These are phyloP conservation scores for Syrmaticus mikado DNA, from an alignment of 2,113 vertebrate species.

Conservation along the genomic window DNA sequence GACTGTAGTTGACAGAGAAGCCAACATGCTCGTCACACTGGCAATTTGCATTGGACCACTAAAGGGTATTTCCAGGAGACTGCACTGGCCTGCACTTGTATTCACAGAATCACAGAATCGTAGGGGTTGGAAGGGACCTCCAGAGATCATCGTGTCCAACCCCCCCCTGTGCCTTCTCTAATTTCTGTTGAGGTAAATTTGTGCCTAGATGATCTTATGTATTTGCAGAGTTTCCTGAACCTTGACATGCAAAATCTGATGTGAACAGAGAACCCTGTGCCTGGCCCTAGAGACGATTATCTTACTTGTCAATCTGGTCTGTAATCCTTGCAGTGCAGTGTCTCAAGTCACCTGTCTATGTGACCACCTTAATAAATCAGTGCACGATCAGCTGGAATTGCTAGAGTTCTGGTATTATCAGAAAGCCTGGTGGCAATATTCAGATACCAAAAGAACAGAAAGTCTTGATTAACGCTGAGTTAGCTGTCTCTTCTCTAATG, in stretches of 20 bases:
- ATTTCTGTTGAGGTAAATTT: not conserved
- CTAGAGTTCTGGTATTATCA: not conserved
- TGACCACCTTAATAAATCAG: conserved; percentile 34
- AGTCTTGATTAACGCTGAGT: conserved; percentile 36
- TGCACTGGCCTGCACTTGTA: not conserved
- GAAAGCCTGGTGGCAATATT: conserved; percentile 1
- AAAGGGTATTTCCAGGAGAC: not conserved
- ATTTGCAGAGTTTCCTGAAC: not conserved
- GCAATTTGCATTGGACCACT: not conserved
- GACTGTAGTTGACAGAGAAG: not conserved
- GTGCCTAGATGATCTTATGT: not conserved
- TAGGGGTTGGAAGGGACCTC: no score
- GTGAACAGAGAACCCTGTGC: not conserved
- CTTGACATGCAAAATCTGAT: not conserved
- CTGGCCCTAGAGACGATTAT: not conserved
- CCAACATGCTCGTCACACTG: not conserved
- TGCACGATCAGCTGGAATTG: not conserved
- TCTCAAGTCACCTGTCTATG: not conserved
- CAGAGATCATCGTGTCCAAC: no score
- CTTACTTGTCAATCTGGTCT: not conserved
- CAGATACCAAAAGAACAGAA: not conserved
- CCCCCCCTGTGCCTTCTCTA: not conserved
- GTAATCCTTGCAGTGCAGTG: not conserved
- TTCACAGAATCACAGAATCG: no score
- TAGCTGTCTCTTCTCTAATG: conserved; percentile 45